Percentiles rank a stretch among this genome's conserved stretches.
Conservation (phyloP, 2,797 vertebrate species). For the Remorina albescens region DNA sequence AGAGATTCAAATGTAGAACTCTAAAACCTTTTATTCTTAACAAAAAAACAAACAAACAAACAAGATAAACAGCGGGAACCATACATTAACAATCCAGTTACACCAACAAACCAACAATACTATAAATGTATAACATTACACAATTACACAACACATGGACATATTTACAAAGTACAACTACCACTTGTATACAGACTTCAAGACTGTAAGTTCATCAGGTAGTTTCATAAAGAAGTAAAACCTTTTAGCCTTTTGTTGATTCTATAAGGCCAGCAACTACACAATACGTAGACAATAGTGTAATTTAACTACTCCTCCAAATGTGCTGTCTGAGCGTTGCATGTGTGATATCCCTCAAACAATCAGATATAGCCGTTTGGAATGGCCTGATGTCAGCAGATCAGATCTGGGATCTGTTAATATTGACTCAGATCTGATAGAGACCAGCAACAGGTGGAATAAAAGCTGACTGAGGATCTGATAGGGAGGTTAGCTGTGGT, state of each 20-base stretch:
- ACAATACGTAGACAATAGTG: constrained; percentile 47
- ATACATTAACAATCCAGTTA: constrained; percentile 58
- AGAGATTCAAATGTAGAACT: constrained; percentile 33
- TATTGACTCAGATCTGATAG: constrained; percentile 80
- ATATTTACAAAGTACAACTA: constrained; percentile 68
- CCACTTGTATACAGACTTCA: constrained; percentile 20
- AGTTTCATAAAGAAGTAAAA: constrained; percentile 27
- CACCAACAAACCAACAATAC: constrained; percentile 64
- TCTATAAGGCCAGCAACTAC: constrained; percentile 16
- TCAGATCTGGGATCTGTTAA: constrained; percentile 74
- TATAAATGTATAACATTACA: constrained; percentile 65
- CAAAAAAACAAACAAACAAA: too few species aligned
- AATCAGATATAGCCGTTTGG: constrained; percentile 68
- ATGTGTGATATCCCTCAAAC: constrained; percentile 66
- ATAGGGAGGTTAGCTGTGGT: constrained; percentile 61
- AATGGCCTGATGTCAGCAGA: constrained; percentile 82
- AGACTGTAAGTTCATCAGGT: constrained; percentile 33
- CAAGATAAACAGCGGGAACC: constrained; percentile 35
- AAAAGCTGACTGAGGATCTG: constrained; percentile 79
- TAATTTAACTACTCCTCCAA: constrained; percentile 65
- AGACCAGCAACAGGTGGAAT: constrained; percentile 58
- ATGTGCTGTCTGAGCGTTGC: constrained; percentile 69
- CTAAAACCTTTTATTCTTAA: constrained; percentile 78
- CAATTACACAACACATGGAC: constrained; percentile 62
- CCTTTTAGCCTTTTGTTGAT: constrained; percentile 23